Conservation (phyloP, 2,797 vertebrate species). For the Myotis daubentonii region DNA sequence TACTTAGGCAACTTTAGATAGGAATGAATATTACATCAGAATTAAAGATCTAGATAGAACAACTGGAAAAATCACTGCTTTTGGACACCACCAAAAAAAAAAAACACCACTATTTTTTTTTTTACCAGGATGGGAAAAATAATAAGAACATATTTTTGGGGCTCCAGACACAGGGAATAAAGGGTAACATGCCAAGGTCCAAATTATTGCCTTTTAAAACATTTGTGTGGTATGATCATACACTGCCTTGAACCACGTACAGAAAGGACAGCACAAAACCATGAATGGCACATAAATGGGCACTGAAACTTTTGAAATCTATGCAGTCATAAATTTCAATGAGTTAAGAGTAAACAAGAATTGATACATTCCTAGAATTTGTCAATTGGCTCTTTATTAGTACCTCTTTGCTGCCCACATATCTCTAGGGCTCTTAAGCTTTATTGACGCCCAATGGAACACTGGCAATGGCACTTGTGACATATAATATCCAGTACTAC, state of each 20-base stretch:
- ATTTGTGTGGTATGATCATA: background rate
- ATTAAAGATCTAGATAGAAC: background rate
- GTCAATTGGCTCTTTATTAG: background rate
- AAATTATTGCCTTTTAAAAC: background rate
- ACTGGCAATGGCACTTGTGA: background rate
- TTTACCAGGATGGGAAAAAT: background rate
- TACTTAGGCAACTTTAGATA: background rate
- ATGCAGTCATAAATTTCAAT: background rate
- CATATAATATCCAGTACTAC: background rate
- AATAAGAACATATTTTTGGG: background rate
- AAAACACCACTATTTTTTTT: background rate
- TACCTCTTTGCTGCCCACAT: background rate
- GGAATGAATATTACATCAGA: background rate
- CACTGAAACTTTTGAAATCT: background rate
- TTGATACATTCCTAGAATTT: background rate
- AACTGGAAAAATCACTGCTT: background rate
- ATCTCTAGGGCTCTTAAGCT: background rate
- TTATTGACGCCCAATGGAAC: background rate
- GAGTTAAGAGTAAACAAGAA: conserved; percentile 9
- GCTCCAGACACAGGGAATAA: background rate
- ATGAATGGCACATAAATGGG: background rate
- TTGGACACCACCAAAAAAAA: background rate
- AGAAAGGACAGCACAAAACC: background rate
- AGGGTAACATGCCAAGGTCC: background rate
- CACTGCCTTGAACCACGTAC: background rate